Evolutionary conservation across 2,113 vertebrate species (phyloP).

Genomic region (Ancistrus triradiatus): DNA sequence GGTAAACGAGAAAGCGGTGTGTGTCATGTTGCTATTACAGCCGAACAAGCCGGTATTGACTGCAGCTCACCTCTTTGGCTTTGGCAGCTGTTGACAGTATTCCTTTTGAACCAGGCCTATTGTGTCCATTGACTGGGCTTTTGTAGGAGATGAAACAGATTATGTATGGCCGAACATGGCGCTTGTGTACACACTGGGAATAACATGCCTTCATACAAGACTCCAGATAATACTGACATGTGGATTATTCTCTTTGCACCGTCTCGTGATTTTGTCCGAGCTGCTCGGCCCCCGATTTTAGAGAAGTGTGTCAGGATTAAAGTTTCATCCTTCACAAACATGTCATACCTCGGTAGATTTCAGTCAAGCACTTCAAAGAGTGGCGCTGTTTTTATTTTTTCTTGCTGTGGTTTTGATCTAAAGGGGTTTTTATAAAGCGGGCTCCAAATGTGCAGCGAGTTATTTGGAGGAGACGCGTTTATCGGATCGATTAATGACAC

Average conservation of each 20-base stretch:
- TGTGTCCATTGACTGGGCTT: constrained; percentile 55
- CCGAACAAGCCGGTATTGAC: constrained; percentile 67
- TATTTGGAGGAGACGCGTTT: neutral
- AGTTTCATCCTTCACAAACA: constrained; percentile 62
- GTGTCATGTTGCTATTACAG: constrained; percentile 58
- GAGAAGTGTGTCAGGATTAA: constrained; percentile 60
- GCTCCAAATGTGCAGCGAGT: neutral
- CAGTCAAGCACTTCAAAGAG: constrained; percentile 49
- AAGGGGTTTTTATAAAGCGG: constrained; percentile 4
- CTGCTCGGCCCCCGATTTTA: constrained; percentile 62
- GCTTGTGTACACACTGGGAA: constrained; percentile 50
- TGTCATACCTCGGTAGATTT: constrained; percentile 33
- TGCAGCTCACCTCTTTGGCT: constrained; percentile 65
- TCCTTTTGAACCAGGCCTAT: constrained; percentile 70
- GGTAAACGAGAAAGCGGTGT: constrained; percentile 49
- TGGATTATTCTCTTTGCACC: constrained; percentile 54
- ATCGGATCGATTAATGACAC: no score
- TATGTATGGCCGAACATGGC: constrained; percentile 67
- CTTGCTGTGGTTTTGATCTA: constrained; percentile 11
- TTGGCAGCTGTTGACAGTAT: constrained; percentile 55
- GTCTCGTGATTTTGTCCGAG: constrained; percentile 48
- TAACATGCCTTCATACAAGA: constrained; percentile 44
- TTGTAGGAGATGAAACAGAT: constrained; percentile 79
- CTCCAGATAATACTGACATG: constrained; percentile 33
- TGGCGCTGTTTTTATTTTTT: constrained; percentile 35